These are phyloP conservation scores for Coleophora flavipennella DNA, from an alignment of 2,888 invertebrate species.

Conservation along the genomic window DNA sequence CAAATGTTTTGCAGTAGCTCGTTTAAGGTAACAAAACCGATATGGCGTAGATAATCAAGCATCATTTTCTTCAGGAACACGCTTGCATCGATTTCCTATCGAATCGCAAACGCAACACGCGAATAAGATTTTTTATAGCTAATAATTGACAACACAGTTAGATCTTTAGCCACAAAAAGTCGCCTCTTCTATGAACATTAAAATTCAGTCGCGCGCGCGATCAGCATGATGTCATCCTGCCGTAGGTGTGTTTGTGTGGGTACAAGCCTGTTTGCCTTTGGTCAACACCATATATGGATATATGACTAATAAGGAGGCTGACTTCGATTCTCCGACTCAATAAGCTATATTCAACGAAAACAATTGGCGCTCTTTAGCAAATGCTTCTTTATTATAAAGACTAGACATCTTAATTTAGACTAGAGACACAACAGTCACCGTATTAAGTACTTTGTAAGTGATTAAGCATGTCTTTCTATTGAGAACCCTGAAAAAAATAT, in stretches of 20 bases:
- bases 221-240: constrained; percentile 53
- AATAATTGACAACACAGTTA: constrained; percentile 28
- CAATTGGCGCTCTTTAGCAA: neutral
- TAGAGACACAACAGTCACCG: too few relatives aligned
- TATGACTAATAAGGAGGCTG: constrained; percentile 52
- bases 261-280: constrained; percentile 28
- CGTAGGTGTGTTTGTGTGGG: constrained; percentile 43
- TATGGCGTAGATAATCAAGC: too few relatives aligned
- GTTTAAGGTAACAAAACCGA: too few relatives aligned
- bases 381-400: too few relatives aligned
- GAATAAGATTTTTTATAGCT: constrained; percentile 7
- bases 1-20: too few relatives aligned
- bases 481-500: too few relatives aligned
- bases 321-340: constrained; percentile 39
- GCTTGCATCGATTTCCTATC: too few relatives aligned
- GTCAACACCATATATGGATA: constrained; percentile 54
- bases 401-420: too few relatives aligned
- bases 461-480: too few relatives aligned
- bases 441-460: too few relatives aligned
- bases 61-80: too few relatives aligned
- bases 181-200: constrained; percentile 44
- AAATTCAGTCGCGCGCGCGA: constrained; percentile 40
- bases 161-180: constrained; percentile 21
- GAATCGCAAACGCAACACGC: too few relatives aligned
- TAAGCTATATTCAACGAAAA: constrained; percentile 29